Conservation (phyloP, 2,797 vertebrate genomes). For the Syngnathus rostellatus region DNA sequence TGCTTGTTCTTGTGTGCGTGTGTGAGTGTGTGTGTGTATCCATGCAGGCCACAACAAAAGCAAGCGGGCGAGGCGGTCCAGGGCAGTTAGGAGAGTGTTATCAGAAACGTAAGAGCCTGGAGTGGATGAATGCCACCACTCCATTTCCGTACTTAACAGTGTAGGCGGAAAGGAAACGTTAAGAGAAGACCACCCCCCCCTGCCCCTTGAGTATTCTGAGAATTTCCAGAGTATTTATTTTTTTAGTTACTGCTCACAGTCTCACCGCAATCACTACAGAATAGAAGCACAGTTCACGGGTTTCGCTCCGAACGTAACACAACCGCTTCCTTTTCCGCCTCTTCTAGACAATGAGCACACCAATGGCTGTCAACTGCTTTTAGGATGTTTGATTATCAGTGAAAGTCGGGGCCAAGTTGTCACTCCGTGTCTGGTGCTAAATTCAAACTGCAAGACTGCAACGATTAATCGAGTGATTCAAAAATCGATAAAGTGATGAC, state of each 20-base stretch:
- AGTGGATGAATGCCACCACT: constrained; percentile 24
- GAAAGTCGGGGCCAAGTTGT: background rate
- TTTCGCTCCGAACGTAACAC: background rate
- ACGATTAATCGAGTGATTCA: background rate
- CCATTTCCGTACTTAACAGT: background rate
- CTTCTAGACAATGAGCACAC: constrained; percentile 18
- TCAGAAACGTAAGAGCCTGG: constrained; percentile 33
- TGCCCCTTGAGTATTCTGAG: constrained; percentile 23
- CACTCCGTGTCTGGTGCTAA: background rate
- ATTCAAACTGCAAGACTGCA: background rate
- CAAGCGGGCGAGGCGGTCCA: constrained; percentile 21
- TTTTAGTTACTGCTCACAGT: constrained; percentile 3
- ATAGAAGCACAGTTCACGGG: constrained; percentile 15
- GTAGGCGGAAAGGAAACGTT: background rate
- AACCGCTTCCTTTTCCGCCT: constrained; percentile 48
- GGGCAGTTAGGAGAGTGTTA: constrained; percentile 23
- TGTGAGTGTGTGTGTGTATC: constrained; percentile 14
- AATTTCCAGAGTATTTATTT: constrained; percentile 19
- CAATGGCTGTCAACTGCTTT: background rate
- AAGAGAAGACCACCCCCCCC: background rate
- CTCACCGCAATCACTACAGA: constrained; percentile 49
- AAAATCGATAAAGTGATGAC: background rate
- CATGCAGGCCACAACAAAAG: constrained; percentile 19
- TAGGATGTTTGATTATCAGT: background rate
- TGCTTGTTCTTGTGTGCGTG: constrained; percentile 11